phyloP scores from a whole-genome alignment of 2,797 vertebrate species.

The Tauraco hartlaubi region DNA sequence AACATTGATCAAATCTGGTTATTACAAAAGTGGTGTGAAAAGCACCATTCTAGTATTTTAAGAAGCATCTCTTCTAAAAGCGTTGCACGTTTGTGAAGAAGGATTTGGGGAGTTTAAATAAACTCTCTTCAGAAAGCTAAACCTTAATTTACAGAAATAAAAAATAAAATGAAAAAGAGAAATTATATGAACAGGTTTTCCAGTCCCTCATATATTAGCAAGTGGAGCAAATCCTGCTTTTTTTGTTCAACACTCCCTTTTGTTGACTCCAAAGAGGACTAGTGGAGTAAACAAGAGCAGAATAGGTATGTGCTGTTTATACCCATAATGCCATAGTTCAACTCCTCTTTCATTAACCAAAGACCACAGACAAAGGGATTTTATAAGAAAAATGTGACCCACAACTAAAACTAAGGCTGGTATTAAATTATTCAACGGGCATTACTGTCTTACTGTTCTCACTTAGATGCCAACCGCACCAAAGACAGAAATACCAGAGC shows the following conservation, averaged over 20 bases:
- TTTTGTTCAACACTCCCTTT: neutral
- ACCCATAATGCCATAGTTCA: neutral
- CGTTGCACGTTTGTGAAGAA: neutral
- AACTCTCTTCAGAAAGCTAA: neutral
- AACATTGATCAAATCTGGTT: neutral
- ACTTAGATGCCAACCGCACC: conserved; percentile 7
- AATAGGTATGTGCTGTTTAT: neutral
- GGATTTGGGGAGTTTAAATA: neutral
- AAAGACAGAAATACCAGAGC: conserved; percentile 36
- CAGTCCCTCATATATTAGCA: neutral
- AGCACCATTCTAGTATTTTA: neutral
- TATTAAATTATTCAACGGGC: conserved; percentile 15
- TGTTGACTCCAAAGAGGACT: neutral
- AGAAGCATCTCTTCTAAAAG: neutral
- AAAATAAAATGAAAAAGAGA: neutral
- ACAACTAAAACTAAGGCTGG: neutral
- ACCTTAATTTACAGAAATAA: neutral
- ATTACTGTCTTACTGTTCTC: conserved; percentile 13
- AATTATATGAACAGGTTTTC: neutral
- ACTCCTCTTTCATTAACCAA: neutral
- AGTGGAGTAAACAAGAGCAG: neutral
- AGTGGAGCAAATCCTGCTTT: neutral
- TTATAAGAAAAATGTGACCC: neutral
- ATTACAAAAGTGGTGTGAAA: neutral
- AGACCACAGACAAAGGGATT: neutral